Conservation (phyloP, 2,797 vertebrate species). For the Paratrypauchen microcephalus region DNA sequence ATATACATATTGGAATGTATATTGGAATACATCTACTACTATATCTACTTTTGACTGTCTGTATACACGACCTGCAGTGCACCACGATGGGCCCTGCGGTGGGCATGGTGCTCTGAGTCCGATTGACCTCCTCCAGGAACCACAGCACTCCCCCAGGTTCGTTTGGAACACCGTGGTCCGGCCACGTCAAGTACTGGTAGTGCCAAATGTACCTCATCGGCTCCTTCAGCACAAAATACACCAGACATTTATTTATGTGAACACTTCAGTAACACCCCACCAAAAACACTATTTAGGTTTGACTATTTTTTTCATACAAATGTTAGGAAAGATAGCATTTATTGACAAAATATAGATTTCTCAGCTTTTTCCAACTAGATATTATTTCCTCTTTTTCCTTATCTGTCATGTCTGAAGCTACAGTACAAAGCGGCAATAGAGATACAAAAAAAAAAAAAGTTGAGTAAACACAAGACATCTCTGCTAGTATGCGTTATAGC, state of each 20-base stretch:
- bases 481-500: too few species aligned
- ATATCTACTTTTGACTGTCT: neutral
- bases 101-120: slow-evolving; percentile 77
- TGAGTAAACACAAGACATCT: too few species aligned
- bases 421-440: too few species aligned
- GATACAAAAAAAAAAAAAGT: too few species aligned
- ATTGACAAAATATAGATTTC: neutral
- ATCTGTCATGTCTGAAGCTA: too few species aligned
- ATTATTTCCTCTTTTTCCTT: neutral
- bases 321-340: neutral
- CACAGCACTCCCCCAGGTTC: slow-evolving; percentile 85
- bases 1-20: neutral
- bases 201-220: slow-evolving; percentile 81
- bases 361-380: neutral
- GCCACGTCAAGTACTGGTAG: slow-evolving; percentile 91
- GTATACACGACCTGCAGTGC: slow-evolving; percentile 85
- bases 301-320: neutral
- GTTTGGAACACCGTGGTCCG: slow-evolving; percentile 87
- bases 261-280: neutral
- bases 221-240: slow-evolving; percentile 71
- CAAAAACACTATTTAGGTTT: neutral
- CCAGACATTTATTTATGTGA: neutral
- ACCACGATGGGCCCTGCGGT: slow-evolving; percentile 85
- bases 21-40: neutral
- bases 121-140: slow-evolving; percentile 87